Conservation (phyloP, 2,797 vertebrate species). For the Knipowitschia caucasica region DNA sequence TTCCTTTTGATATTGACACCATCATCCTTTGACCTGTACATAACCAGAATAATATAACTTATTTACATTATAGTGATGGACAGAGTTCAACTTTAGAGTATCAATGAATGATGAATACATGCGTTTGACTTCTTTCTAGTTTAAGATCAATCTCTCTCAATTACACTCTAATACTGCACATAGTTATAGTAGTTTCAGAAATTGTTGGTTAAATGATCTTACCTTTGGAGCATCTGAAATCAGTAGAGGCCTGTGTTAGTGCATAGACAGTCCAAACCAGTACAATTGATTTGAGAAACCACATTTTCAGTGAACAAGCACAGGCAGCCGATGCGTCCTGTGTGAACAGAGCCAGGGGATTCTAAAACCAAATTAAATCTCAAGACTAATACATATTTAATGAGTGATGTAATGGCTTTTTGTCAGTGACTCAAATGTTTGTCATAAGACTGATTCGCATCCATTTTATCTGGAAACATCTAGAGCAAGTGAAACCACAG, state of each 20-base stretch:
- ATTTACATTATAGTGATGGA: too few species aligned
- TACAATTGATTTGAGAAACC: conserved; percentile 17
- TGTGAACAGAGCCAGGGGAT: background rate
- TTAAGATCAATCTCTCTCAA: too few species aligned
- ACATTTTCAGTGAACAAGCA: conserved; percentile 28
- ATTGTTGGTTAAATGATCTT: conserved; percentile 9
- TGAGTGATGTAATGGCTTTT: background rate
- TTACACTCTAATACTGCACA: background rate
- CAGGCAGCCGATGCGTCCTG: background rate
- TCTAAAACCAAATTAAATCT: background rate
- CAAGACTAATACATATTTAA: background rate
- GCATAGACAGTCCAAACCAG: conserved; percentile 21
- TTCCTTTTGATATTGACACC: conserved; percentile 10
- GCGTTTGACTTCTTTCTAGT: too few species aligned
- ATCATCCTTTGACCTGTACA: background rate
- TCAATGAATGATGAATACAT: too few species aligned
- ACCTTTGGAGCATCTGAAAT: conserved; percentile 29
- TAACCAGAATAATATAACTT: background rate
- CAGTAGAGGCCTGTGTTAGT: conserved; percentile 6
- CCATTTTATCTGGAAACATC: background rate
- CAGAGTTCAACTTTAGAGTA: too few species aligned
- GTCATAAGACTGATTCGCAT: background rate
- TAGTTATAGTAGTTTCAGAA: background rate
- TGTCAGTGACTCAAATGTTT: background rate
- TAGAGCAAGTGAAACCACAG: background rate